Percentiles rank a stretch among this genome's conserved stretches.
These are phyloP conservation scores for Falco berigora DNA, from an alignment of 2,797 vertebrate species.

Conservation along the genomic window DNA sequence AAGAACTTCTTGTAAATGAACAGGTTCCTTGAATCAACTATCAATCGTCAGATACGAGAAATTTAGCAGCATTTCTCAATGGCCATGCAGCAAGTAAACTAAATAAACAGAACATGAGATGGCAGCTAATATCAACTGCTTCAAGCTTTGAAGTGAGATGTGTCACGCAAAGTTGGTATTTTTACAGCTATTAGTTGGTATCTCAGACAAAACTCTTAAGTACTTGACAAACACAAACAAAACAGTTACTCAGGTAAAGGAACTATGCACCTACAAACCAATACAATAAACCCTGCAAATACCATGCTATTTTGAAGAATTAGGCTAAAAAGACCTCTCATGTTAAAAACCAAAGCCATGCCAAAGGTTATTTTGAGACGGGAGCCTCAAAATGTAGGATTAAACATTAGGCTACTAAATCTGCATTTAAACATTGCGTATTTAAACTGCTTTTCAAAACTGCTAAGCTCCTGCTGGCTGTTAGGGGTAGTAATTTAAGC, in stretches of 20 bases:
- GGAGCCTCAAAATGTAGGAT: conserved; percentile 26
- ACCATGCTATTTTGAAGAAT: background rate
- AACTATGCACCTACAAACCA: background rate
- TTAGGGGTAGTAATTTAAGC: conserved; percentile 3
- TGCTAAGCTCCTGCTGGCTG: conserved; percentile 31
- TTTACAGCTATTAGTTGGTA: background rate
- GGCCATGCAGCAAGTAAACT: background rate
- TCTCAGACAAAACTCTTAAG: background rate
- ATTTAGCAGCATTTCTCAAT: background rate
- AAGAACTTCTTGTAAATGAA: background rate
- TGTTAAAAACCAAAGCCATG: background rate
- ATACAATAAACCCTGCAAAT: background rate
- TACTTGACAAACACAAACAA: background rate
- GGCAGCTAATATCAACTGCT: background rate
- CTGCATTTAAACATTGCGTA: conserved; percentile 31
- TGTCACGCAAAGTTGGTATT: background rate
- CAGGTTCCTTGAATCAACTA: background rate
- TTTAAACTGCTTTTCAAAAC: conserved; percentile 50
- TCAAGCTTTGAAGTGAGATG: background rate
- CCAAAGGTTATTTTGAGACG: conserved; percentile 37
- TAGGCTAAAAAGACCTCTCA: background rate
- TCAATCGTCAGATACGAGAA: background rate
- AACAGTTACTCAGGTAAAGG: background rate
- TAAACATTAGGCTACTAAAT: conserved; percentile 46
- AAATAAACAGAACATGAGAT: background rate